Base-by-base conservation (phyloP, 2,888 invertebrate species). In the Hydropsyche betteni region DNA sequence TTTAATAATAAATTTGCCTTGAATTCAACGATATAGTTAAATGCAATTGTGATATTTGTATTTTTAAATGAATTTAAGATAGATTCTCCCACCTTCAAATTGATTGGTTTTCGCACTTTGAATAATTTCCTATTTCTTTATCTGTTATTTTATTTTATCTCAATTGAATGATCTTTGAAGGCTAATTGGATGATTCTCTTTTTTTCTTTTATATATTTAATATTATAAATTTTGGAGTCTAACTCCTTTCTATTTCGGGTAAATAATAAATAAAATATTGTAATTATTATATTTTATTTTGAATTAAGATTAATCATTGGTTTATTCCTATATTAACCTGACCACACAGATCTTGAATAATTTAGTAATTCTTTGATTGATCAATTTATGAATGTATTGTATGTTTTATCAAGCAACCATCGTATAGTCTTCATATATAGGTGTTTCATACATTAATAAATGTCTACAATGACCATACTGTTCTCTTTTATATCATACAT, bases 1-100 rank as follows among this genome's bases (percentile, higher is more conserved):
- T 75, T 74, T 75, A 58, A 74, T 69, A 68, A 75, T 74, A 75
- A 73, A 76, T 75, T 75, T 73, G 78, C 78, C 78, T 79, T 79
- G 78, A 77, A 77, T 76, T 77, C 78, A 79, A 79, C 77, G 78
- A 79, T 74, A 75, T 77, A 79, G 76, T 50, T 69, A 75, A 44
- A 72, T 68, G 68, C 74, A 74, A 74, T 77, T 79, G 77, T 79
- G 78, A 79, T 79, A 79, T 75, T 77, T 79, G 61, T 75, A 77
- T 58, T 68, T 74, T 52, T 72, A 68, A 75, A 73, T 73, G 75
- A 74, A 74, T 76, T 75, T 74, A 75, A 72, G 68, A 71, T 71
- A 74, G 70, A 74, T 61, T 70, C 53, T 70, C 52, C 61, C 24
- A 69, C 70, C 7, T 44, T 71, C 51, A 51, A 10, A 44, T 50